Percentiles rank a stretch among this genome's conserved stretches.
phyloP scores from a whole-genome alignment of 2,113 vertebrate species.

The Speoplatyrhinus poulsoni region DNA sequence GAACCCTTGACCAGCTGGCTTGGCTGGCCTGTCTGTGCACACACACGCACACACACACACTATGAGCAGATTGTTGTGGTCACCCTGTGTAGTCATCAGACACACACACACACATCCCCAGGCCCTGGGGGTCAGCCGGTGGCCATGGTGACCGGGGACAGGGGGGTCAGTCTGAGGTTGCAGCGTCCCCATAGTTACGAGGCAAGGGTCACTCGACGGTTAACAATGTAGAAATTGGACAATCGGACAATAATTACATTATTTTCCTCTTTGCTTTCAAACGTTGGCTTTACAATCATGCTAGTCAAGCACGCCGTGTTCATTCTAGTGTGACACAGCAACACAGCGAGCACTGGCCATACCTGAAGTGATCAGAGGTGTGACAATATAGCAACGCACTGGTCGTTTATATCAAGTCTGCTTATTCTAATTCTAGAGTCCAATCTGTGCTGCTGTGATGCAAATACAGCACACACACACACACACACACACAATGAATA shows the following conservation, averaged over 20 bases:
- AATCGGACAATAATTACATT: background rate
- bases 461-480: conserved; percentile 26
- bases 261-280: background rate
- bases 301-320: no score
- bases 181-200: conserved; percentile 32
- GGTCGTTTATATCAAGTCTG: no score
- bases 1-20: conserved; percentile 11
- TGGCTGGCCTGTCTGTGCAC: background rate
- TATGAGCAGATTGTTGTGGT: background rate
- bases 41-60: conserved; percentile 9
- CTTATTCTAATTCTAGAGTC: no score
- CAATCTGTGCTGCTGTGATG: conserved; percentile 26
- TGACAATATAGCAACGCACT: no score
- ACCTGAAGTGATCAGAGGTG: no score
- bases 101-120: conserved; percentile 5
- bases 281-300: no score
- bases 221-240: conserved; percentile 4
- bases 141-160: conserved; percentile 18
- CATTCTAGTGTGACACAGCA: background rate
- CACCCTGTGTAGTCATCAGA: background rate
- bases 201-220: conserved; percentile 39
- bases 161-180: conserved; percentile 47
- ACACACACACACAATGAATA: background rate
- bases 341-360: no score
- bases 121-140: conserved; percentile 36